Evolutionary conservation across 1,140 invertebrate species (phyloP), one percentile per base, ranked within the genome.

Genomic region (Harlomillsia oculata): DNA sequence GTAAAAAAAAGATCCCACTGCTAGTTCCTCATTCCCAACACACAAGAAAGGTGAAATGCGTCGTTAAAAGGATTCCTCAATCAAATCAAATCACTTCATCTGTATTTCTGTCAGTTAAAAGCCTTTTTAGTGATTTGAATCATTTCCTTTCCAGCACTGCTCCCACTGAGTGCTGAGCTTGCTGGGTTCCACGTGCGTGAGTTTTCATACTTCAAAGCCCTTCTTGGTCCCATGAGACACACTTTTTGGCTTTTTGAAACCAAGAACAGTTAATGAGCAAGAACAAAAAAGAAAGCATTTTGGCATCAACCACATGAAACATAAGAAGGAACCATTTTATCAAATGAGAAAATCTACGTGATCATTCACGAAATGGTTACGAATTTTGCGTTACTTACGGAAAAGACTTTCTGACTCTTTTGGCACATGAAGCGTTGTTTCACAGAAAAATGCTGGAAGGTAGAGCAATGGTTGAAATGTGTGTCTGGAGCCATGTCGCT

Each of bases 371-470:
- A n/a, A n/a, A n/a, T n/a, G n/a, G n/a, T n/a, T n/a, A n/a, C n/a
- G n/a, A n/a, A n/a, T n/a, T n/a, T n/a, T n/a, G 49, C 34, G 37
- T 37, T 23, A 50, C 63, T 63, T 55, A 72, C 70, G 59, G 66
- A 66, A 5, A 74, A 56, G 9, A 75, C 70, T 53, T 75, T 73
- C 34, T 69, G 66, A 54, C 74, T 74, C 29, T 71, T 67, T 3
- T 67, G 64, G 56, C 77, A 79, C 20, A 79, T 62, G 55, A 76
- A 72, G 20, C 68, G 67, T 60, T 79, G 77, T 32, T 69, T 63
- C 23, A 75, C 74, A 32, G 67, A 71, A 25, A 79, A 66, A 62
- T 72, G 78, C 8, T 67, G 69, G 18, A 78, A 64, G 49, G 70
- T 70, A 29, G 69, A 58, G 53, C 74, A 76, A 32, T 69, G 65